Evolutionary conservation across 1,140 invertebrate genomes (phyloP).

Genomic region (Akabosia matsudoensis): DNA sequence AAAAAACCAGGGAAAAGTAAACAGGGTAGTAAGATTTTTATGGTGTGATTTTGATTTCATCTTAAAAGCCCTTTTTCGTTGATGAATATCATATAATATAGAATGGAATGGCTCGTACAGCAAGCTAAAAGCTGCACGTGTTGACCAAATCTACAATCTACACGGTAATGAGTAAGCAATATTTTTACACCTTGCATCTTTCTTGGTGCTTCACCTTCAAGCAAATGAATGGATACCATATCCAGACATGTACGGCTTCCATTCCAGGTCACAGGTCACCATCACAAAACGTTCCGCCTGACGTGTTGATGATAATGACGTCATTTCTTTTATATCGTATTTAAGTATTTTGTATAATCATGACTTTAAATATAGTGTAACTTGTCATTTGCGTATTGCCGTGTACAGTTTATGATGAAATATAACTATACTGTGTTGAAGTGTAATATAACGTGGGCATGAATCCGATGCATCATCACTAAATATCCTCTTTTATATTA

Average conservation of each 20-base stretch:
- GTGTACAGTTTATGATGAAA: too few relatives aligned
- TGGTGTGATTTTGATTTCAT: conserved; percentile 16
- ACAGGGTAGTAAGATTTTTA: not conserved
- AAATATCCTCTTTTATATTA: not conserved
- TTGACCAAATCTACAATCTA: too few relatives aligned
- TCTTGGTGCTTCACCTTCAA: not conserved
- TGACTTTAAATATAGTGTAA: too few relatives aligned
- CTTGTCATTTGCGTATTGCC: too few relatives aligned
- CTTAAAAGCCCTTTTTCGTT: not conserved
- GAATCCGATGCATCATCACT: not conserved
- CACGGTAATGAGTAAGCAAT: not conserved
- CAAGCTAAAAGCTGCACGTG: too few relatives aligned
- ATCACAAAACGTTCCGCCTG: too few relatives aligned
- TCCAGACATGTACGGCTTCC: not conserved
- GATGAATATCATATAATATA: not conserved
- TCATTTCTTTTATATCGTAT: not conserved
- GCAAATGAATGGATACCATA: not conserved
- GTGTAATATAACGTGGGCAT: not conserved
- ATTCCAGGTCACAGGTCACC: not conserved
- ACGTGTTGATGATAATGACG: not conserved
- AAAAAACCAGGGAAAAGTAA: too few relatives aligned
- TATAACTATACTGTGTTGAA: not conserved
- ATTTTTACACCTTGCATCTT: not conserved
- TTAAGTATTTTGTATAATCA: too few relatives aligned
- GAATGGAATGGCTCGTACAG: too few relatives aligned